These are phyloP conservation scores for Leucophenga varia DNA, from an alignment of 1,140 invertebrate species.

Conservation along the genomic window DNA sequence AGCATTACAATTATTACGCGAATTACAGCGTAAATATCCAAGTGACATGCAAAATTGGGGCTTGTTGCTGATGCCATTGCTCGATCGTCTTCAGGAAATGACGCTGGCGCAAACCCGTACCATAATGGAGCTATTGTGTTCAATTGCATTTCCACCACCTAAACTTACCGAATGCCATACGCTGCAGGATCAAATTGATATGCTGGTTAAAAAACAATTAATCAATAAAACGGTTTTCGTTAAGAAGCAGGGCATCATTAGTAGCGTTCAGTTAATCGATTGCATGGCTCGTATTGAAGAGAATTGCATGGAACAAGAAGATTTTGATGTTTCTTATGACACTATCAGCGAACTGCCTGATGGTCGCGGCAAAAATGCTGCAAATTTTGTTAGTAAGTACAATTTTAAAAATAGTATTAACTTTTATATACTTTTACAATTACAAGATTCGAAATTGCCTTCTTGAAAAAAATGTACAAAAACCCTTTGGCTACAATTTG, in stretches of 20 bases:
- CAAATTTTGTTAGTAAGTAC: slow-evolving; percentile 40
- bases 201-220: slow-evolving; percentile 66
- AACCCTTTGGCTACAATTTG: no score
- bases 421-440: no score
- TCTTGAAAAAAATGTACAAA: no score
- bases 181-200: slow-evolving; percentile 64
- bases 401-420: no score
- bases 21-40: slow-evolving; percentile 37
- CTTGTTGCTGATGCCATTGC: slow-evolving; percentile 53
- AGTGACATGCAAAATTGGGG: slow-evolving; percentile 50
- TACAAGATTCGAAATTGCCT: no score
- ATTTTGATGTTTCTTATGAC: slow-evolving; percentile 29
- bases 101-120: slow-evolving; percentile 61
- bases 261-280: slow-evolving; percentile 57
- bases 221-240: slow-evolving; percentile 56
- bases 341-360: slow-evolving; percentile 40
- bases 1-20: slow-evolving; percentile 36
- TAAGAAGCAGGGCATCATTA: slow-evolving; percentile 58
- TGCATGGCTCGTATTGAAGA: slow-evolving; percentile 42
- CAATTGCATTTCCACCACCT: slow-evolving; percentile 58
- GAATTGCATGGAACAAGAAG: slow-evolving; percentile 13
- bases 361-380: slow-evolving; percentile 53
- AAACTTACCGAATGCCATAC: slow-evolving; percentile 54
- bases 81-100: slow-evolving; percentile 63
- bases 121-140: slow-evolving; percentile 60